phyloP scores from a whole-genome alignment of 2,888 invertebrate species.

The Xanthorhoe designata region DNA sequence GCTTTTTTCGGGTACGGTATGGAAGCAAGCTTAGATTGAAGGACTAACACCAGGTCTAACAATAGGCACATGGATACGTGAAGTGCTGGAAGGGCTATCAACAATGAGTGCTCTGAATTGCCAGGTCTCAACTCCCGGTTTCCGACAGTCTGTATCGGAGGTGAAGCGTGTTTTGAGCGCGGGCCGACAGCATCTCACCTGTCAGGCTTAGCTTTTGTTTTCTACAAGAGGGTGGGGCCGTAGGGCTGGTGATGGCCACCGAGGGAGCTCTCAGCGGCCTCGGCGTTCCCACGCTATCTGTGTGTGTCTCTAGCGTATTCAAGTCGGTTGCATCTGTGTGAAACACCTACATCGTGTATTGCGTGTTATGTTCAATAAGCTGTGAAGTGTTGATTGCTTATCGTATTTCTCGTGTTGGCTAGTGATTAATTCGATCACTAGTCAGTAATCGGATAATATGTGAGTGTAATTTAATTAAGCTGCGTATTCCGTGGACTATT shows the following conservation, averaged over 20 bases:
- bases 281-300: conserved; percentile 61
- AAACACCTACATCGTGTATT: conserved; percentile 71
- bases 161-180: conserved; percentile 48
- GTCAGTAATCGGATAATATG: conserved; percentile 29
- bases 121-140: conserved; percentile 34
- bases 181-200: conserved; percentile 78
- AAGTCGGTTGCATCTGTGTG: conserved; percentile 77
- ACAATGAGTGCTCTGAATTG: conserved; percentile 45
- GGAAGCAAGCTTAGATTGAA: conserved; percentile 36
- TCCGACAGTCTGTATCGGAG: conserved; percentile 47
- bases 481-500: conserved; percentile 44
- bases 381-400: conserved; percentile 33
- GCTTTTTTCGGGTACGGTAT: conserved; percentile 25
- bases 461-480: conserved; percentile 5
- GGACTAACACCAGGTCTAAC: conserved; percentile 30
- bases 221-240: conserved; percentile 86
- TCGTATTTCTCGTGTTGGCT: conserved; percentile 28
- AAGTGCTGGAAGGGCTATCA: conserved; percentile 44
- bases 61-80: conserved; percentile 40
- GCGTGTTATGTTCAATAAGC: conserved; percentile 42
- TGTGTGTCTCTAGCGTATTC: conserved; percentile 69
- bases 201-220: conserved; percentile 90
- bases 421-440: conserved; percentile 11
- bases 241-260: conserved; percentile 87
- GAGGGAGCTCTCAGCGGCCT: conserved; percentile 78